Percentiles rank a stretch among this genome's conserved stretches.
Conservation (phyloP, 37 sponge, comb jelly and placozoan species). For the Spongilla lacustris region DNA sequence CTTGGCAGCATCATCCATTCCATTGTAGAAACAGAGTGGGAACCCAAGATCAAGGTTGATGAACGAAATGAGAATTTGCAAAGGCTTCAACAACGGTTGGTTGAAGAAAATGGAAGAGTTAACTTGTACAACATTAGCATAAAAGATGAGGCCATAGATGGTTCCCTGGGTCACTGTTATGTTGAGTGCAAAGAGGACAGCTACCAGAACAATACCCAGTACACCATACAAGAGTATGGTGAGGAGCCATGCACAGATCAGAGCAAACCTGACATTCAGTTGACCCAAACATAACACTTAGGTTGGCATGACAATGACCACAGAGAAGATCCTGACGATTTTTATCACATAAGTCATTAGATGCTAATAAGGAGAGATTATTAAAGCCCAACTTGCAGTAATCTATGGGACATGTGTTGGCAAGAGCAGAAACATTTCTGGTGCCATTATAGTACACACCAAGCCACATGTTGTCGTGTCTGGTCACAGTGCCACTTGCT, state of each 20-base stretch:
- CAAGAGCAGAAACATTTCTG: neutral
- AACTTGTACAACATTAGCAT: constrained; percentile 2
- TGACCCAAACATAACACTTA: neutral
- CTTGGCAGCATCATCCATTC: constrained; percentile 3
- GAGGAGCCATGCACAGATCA: neutral
- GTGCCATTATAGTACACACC: constrained; percentile 9
- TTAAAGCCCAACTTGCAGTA: too few species aligned
- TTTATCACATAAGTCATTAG: too few species aligned
- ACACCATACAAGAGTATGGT: neutral
- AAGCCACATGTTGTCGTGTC: constrained; percentile 15
- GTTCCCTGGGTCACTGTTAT: constrained; percentile 13
- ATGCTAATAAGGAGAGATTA: too few species aligned
- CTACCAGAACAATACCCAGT: neutral
- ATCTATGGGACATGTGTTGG: too few species aligned
- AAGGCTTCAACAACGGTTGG: neutral
- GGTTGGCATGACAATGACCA: too few species aligned
- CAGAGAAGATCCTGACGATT: too few species aligned
- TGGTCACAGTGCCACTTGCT: neutral
- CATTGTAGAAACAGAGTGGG: constrained; percentile 11
- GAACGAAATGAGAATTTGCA: constrained; percentile 12
- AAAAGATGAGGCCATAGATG: constrained; percentile 27
- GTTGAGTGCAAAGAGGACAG: neutral
- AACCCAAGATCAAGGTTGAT: constrained; percentile 23
- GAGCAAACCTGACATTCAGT: neutral
- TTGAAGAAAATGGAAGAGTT: constrained; percentile 5